Evolutionary conservation across 2,888 invertebrate species (phyloP).

Genomic region (Ferdinandea cuprea): DNA sequence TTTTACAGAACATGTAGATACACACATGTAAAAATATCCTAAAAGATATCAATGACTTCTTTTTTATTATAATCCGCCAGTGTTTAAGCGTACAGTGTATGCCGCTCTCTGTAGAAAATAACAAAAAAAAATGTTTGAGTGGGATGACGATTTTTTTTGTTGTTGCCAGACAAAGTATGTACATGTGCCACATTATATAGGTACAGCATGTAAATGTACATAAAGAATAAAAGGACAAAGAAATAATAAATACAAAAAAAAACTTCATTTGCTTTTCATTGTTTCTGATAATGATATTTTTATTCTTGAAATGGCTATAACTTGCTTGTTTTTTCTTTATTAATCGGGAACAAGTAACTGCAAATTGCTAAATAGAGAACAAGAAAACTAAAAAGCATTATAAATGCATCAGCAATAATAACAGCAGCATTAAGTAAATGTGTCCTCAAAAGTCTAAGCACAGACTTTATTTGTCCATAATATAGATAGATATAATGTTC

Average conservation of each 20-base stretch:
- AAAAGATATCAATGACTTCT: slow-evolving; percentile 50
- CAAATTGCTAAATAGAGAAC: slow-evolving; percentile 31
- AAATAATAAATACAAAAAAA: slow-evolving; percentile 25
- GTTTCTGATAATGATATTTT: slow-evolving; percentile 47
- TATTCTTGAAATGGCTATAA: slow-evolving; percentile 17
- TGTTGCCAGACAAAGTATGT: slow-evolving; percentile 20
- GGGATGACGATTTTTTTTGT: slow-evolving; percentile 43
- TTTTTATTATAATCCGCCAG: slow-evolving; percentile 14
- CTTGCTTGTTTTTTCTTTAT: slow-evolving; percentile 23
- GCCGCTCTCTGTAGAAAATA: slow-evolving; percentile 3
- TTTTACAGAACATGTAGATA: slow-evolving; percentile 14
- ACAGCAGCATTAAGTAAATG: slow-evolving; percentile 25
- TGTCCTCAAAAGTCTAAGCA: slow-evolving; percentile 39
- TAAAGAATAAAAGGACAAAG: slow-evolving; percentile 39
- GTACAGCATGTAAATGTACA: not conserved
- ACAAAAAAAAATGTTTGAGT: slow-evolving; percentile 41
- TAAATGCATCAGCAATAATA: slow-evolving; percentile 28
- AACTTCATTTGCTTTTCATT: slow-evolving; percentile 32
- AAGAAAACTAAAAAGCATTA: not conserved
- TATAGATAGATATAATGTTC: slow-evolving; percentile 17
- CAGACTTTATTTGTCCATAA: slow-evolving; percentile 37
- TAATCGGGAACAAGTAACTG: slow-evolving; percentile 35
- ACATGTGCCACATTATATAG: no score
- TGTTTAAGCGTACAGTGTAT: no score
- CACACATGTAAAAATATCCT: slow-evolving; percentile 17